These are phyloP conservation scores for Menura novaehollandiae DNA, from an alignment of 2,113 vertebrate genomes.

Conservation along the genomic window DNA sequence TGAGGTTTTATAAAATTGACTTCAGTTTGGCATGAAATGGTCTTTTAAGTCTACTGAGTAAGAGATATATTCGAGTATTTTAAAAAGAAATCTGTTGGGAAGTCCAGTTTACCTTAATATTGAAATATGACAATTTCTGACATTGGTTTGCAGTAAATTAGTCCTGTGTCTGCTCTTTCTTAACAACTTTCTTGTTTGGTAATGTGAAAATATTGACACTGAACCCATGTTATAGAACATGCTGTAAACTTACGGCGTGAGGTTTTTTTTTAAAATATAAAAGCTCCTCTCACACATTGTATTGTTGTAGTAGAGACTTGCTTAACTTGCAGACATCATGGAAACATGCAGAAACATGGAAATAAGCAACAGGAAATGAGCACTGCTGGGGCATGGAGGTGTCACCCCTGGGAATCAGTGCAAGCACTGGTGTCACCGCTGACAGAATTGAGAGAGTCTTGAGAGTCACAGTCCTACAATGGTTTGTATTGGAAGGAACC, in stretches of 20 bases:
- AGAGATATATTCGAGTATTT: neutral
- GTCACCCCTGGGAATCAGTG: accelerated
- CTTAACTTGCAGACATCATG: neutral
- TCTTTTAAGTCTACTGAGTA: neutral
- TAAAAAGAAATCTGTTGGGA: neutral
- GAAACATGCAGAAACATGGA: neutral
- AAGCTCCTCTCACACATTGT: neutral
- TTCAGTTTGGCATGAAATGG: neutral
- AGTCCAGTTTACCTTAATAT: neutral
- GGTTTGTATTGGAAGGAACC: neutral
- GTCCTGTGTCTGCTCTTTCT: neutral
- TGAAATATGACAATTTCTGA: neutral
- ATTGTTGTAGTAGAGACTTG: neutral
- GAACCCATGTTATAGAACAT: neutral
- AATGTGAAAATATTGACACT: neutral
- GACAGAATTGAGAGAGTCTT: accelerated
- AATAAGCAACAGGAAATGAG: neutral
- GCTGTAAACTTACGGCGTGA: neutral
- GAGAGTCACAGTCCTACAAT: neutral
- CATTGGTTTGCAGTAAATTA: neutral
- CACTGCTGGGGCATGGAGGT: neutral
- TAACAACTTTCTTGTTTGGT: neutral
- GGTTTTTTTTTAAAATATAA: neutral
- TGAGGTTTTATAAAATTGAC: neutral
- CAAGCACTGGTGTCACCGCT: accelerated